These are phyloP conservation scores for Eumeta japonica DNA, from an alignment of 1,140 invertebrate genomes.

Conservation along the genomic window DNA sequence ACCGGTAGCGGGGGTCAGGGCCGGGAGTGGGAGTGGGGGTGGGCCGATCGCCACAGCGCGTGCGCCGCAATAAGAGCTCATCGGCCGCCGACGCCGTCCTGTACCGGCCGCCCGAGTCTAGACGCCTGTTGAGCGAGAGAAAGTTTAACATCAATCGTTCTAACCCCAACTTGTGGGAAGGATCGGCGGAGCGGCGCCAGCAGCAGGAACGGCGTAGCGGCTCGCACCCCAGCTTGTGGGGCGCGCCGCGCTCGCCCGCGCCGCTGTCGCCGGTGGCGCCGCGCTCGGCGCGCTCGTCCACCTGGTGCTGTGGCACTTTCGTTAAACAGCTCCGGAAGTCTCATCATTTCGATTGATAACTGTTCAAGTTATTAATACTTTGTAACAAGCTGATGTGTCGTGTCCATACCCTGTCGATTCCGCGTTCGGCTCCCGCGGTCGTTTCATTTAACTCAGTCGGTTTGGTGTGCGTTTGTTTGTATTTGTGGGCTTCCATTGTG, in stretches of 20 bases:
- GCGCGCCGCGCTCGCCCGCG: conserved; percentile 21
- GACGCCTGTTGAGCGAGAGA: conserved; percentile 38
- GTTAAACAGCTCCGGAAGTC: conserved; percentile 62
- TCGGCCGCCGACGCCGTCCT: conserved; percentile 44
- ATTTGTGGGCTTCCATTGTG: background rate
- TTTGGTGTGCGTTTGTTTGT: conserved; percentile 4
- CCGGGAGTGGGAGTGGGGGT: no score
- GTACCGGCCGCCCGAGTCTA: conserved; percentile 36
- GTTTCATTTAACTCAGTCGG: background rate
- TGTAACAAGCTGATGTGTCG: no score
- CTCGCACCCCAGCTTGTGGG: conserved; percentile 38
- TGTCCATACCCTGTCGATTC: no score
- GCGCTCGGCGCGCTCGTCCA: conserved; percentile 59
- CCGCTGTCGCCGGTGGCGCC: conserved; percentile 24
- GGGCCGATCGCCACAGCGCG: background rate
- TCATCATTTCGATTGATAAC: conserved; percentile 62
- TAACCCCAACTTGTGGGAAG: conserved; percentile 48
- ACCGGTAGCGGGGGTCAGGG: no score
- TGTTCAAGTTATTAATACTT: no score
- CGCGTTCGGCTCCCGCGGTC: background rate
- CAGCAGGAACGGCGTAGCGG: conserved; percentile 28
- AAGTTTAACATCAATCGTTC: conserved; percentile 49
- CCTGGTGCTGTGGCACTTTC: conserved; percentile 64
- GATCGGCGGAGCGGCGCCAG: conserved; percentile 25
- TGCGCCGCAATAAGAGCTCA: conserved; percentile 53